Percentiles rank a stretch among this genome's conserved stretches.
Conservation (phyloP, 2,797 vertebrate species). For the Tenualosa thibaudeaui region DNA sequence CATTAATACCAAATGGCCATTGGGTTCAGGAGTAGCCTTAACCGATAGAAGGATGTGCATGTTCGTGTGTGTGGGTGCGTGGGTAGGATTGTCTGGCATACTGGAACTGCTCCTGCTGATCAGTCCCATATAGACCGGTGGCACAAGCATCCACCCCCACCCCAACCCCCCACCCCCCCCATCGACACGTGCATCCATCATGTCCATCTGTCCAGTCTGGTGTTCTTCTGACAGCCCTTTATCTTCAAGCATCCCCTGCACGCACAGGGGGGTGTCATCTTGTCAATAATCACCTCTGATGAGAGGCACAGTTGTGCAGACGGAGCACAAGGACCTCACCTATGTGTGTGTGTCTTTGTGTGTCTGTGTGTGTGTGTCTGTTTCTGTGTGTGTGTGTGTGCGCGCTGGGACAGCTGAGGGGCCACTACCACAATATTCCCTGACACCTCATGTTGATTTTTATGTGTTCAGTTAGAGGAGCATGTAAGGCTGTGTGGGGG, state of each 20-base stretch:
- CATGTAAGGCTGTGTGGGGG: not conserved
- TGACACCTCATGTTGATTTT: not conserved
- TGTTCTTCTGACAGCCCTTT: not conserved
- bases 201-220: not conserved
- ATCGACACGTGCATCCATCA: not conserved
- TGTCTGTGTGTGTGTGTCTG: not conserved
- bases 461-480: not conserved
- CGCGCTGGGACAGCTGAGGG: not conserved
- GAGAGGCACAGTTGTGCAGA: not conserved
- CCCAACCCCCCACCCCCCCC: not conserved
- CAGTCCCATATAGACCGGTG: not conserved
- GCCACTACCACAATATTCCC: not conserved
- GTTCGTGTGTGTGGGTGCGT: not conserved
- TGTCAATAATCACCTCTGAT: not conserved
- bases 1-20: not conserved
- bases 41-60: no score
- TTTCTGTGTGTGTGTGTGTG: not conserved
- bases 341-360: no score
- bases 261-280: not conserved
- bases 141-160: not conserved
- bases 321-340: not conserved
- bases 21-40: not conserved
- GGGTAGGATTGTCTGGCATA: not conserved
- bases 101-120: not conserved
- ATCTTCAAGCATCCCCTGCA: not conserved